Conservation (phyloP, 2,797 vertebrate species). For the Podargus strigoides region DNA sequence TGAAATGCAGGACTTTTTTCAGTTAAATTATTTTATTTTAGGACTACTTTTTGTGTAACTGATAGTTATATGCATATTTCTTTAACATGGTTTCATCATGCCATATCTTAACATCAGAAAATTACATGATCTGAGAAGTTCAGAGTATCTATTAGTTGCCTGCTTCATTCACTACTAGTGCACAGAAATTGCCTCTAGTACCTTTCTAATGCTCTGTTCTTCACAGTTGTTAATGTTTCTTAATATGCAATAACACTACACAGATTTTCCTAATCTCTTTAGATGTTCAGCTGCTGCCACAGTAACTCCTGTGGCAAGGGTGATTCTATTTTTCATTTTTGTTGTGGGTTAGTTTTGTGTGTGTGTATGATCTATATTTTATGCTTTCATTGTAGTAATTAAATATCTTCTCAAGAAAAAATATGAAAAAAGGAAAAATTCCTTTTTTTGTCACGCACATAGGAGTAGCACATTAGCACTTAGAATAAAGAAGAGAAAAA, state of each 20-base stretch:
- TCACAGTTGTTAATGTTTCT: neutral
- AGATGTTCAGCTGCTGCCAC: neutral
- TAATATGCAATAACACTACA: neutral
- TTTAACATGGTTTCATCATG: neutral
- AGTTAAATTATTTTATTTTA: neutral
- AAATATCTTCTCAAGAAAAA: neutral
- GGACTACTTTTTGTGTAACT: neutral
- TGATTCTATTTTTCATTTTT: neutral
- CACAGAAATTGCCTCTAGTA: neutral
- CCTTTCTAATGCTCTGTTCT: neutral
- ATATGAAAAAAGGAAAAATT: neutral
- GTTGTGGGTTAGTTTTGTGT: neutral
- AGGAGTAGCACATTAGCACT: neutral
- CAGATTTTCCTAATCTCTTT: neutral
- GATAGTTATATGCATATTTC: neutral
- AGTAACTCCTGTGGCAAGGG: neutral
- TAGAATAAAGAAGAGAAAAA: neutral
- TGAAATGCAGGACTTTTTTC: neutral
- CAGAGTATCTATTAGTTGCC: neutral
- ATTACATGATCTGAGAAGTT: neutral
- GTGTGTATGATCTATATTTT: neutral
- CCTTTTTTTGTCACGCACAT: accelerated
- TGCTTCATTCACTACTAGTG: neutral
- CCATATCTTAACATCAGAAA: neutral
- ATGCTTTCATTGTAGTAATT: conserved; percentile 13